Evolutionary conservation across 2,113 vertebrate genomes (phyloP), one percentile per base, ranked within the genome.

Genomic region (Miniopterus natalensis): DNA sequence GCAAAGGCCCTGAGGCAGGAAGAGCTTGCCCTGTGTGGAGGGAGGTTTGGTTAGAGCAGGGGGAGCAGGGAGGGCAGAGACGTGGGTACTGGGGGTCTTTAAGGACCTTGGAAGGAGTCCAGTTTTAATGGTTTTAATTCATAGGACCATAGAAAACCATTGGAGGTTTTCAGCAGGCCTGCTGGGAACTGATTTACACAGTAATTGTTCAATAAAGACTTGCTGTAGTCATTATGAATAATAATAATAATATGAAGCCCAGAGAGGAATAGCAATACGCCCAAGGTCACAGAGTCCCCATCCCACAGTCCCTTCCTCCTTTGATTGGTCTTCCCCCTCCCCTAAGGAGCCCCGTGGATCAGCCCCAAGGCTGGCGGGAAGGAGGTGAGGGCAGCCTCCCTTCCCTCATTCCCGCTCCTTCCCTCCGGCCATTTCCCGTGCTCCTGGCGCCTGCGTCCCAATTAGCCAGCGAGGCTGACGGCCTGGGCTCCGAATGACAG

Each of bases 381-480:
- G 27, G 88, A 95, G 94, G 84, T 31, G 15, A 97, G 98, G 97
- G 95, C 95, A 74, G 96, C 95, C 98, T 91, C 94, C 78, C 95
- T 96, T 83, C 92, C 97, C 92, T 97, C 96, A 92, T 93, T 96
- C 96, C 93, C 29, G 61, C 96, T 95, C 97, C 97, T 98, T 98
- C 97, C 97, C 96, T 98, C 99, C 98, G 90, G 97, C 98, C 97
- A 97, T 97, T 97, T 97, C 97, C 97, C 61, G 77, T 95, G 97
- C 95, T 97, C 95, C 81, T 25, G 17, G 95, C 47, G 95, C 97
- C 97, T 23, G 94, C 36, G 93, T 83, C 97, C 97, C 97, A 97
- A 97, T 97, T 97, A 97, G 97, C 96, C 85, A 77, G 94, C 45
- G 21, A 96, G 94, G 96, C 97, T 97, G 96, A 88, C 65, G 88